Evolutionary conservation across 64 coral and sea anemone species (phyloP).

Genomic region (Stylophora pistillata): DNA sequence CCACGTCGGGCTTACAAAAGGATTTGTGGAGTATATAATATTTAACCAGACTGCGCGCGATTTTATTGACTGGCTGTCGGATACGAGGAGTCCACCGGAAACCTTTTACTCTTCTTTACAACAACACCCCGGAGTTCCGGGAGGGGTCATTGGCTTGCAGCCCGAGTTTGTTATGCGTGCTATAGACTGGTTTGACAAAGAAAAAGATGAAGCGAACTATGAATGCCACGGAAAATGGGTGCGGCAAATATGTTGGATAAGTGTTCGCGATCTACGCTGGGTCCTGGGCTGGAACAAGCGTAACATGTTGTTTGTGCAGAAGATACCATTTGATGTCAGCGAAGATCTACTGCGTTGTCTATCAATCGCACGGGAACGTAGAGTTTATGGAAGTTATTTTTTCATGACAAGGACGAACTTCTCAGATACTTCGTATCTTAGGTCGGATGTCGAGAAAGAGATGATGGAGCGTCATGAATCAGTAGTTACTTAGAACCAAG

Average conservation of each 20-base stretch:
- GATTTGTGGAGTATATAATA: conserved; percentile 38
- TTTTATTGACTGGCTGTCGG: conserved; percentile 24
- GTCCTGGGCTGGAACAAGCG: conserved; percentile 2
- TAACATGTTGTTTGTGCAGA: conserved; percentile 25
- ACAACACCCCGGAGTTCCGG: conserved; percentile 34
- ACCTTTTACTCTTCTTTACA: conserved; percentile 49
- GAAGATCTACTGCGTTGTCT: conserved; percentile 25
- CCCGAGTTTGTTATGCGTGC: conserved; percentile 14
- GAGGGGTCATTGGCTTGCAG: not conserved
- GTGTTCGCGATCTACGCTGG: conserved; percentile 16
- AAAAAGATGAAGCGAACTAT: not conserved
- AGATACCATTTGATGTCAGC: conserved; percentile 38
- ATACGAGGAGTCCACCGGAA: conserved; percentile 38
- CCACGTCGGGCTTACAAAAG: conserved; percentile 29
- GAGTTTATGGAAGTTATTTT: not conserved
- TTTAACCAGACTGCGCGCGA: conserved; percentile 12
- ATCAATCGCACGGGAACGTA: not conserved
- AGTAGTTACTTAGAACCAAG: no score
- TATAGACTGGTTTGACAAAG: not conserved
- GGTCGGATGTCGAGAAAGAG: no score
- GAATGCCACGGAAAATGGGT: conserved; percentile 26
- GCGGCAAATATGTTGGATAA: conserved; percentile 31
- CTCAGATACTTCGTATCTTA: no score
- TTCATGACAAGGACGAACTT: not conserved
- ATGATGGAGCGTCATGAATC: no score